Evolutionary conservation across 2,797 vertebrate species (phyloP), one percentile per base, ranked within the genome.

Genomic region (Cebuella pygmaea): DNA sequence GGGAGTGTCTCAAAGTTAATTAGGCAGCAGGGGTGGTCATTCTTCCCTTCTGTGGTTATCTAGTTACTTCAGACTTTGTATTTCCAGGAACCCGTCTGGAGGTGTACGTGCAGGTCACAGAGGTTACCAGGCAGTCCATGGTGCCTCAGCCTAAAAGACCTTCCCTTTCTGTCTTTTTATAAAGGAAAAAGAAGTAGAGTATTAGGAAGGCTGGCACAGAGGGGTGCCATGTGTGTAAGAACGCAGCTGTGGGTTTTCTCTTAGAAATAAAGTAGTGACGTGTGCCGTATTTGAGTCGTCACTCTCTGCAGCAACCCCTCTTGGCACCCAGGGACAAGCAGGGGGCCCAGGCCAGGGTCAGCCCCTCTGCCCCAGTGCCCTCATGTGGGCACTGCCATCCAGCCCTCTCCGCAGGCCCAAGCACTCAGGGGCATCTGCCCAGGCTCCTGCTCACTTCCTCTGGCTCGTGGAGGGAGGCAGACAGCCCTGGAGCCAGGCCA

Each of bases 261-360:
- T 92, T 70, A 92, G 92, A 91, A 98, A 98, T 97, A 97, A 98
- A 97, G 82, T 79, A 46, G 61, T 81, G 33, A 22, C 30, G 2
- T 1, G 52, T 20, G 52, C n/a, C 2, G 27, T 50, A 19, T n/a
- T 11, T 3, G 14, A 0, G 14, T 67, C 5, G 1, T 67, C 61
- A n/a, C 50, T 80, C 22, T 19, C 83, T 20, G 5, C 67, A 20
- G 17, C 22, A 67, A 67, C 41, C 30, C 30, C 26, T 48, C 22
- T 67, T 5, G 1, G 30, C 30, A 33, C 15, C n/a, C 33, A 2
- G 6, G 64, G 48, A 44, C 20, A 22, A 44, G 74, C 59, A 36
- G 78, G 30, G 19, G 19, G 44, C 64, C 7, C 33, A 36, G 44
- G 17, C 55, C 9, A 27, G 80, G 36, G 52, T 5, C 9, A 17